Conservation (phyloP, 2,113 vertebrate species). For the Pipra filicauda region DNA sequence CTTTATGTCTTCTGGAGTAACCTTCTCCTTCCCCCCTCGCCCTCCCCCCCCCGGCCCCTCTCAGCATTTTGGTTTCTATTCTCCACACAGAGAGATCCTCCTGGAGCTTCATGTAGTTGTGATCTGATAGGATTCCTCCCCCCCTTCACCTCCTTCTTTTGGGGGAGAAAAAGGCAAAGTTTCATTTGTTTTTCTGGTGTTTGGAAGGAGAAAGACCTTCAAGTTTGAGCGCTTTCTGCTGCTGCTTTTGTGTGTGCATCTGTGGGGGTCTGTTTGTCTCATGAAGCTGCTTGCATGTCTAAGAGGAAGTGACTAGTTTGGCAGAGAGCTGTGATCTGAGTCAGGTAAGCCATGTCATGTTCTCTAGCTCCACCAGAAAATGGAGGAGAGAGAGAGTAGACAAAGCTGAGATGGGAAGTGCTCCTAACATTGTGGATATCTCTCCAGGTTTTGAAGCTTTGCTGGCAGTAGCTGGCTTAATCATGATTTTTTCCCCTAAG, state of each 20-base stretch:
- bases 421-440: conserved; percentile 76
- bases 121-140: conserved; percentile 43
- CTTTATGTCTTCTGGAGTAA: conserved; percentile 77
- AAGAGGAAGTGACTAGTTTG: conserved; percentile 82
- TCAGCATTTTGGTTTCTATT: conserved; percentile 68
- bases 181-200: conserved; percentile 74
- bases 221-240: conserved; percentile 72
- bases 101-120: conserved; percentile 67
- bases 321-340: conserved; percentile 87
- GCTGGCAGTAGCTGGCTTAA: conserved; percentile 73
- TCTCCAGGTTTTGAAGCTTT: conserved; percentile 78
- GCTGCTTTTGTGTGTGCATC: conserved; percentile 60
- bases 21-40: conserved; percentile 50
- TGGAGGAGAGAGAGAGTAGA: conserved; percentile 90
- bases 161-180: conserved; percentile 63
- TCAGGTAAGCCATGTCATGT: conserved; percentile 89
- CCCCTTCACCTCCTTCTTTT: conserved; percentile 5
- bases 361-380: conserved; percentile 96
- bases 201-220: conserved; percentile 74
- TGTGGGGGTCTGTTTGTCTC: conserved; percentile 75
- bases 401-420: conserved; percentile 83
- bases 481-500: conserved; percentile 56
- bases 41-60: neutral
- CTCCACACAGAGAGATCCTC: conserved; percentile 57
- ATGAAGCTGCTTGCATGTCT: conserved; percentile 77